These are phyloP conservation scores for Acronicta alni DNA, from an alignment of 2,888 invertebrate genomes.

Conservation along the genomic window DNA sequence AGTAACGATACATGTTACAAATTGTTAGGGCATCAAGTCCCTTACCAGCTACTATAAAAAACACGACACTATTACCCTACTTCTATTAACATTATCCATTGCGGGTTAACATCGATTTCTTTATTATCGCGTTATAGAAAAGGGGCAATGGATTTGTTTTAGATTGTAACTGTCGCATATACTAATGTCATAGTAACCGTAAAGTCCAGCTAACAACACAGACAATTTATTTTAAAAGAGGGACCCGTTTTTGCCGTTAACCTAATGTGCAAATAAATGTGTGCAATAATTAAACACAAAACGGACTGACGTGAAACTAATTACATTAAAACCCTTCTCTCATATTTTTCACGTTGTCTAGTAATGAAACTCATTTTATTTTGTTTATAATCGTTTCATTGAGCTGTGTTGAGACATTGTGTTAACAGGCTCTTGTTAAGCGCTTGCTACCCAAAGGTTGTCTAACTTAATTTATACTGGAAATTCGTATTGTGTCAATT, in stretches of 20 bases:
- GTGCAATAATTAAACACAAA: slow-evolving; percentile 85
- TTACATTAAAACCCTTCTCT: slow-evolving; percentile 72
- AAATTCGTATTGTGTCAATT: neutral
- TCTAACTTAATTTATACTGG: slow-evolving; percentile 7
- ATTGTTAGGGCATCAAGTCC: slow-evolving; percentile 60
- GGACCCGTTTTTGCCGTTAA: slow-evolving; percentile 83
- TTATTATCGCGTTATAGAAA: neutral
- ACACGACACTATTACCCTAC: neutral
- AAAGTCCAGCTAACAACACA: slow-evolving; percentile 46
- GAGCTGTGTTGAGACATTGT: slow-evolving; percentile 34
- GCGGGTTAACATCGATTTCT: neutral
- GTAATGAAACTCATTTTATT: slow-evolving; percentile 51
- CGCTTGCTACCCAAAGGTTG: slow-evolving; percentile 20
- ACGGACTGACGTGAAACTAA: slow-evolving; percentile 78
- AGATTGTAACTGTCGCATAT: neutral
- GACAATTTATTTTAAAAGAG: slow-evolving; percentile 82
- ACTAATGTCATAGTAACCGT: neutral
- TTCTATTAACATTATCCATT: slow-evolving; percentile 11
- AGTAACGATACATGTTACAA: slow-evolving; percentile 75
- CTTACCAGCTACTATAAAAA: slow-evolving; percentile 28
- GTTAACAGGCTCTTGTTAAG: slow-evolving; percentile 32
- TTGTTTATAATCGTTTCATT: slow-evolving; percentile 42
- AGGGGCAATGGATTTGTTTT: slow-evolving; percentile 16
- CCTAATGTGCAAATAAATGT: slow-evolving; percentile 86
- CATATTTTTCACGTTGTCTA: slow-evolving; percentile 54